These are phyloP conservation scores for Apeira syringaria DNA, from an alignment of 2,888 invertebrate species.

Conservation along the genomic window DNA sequence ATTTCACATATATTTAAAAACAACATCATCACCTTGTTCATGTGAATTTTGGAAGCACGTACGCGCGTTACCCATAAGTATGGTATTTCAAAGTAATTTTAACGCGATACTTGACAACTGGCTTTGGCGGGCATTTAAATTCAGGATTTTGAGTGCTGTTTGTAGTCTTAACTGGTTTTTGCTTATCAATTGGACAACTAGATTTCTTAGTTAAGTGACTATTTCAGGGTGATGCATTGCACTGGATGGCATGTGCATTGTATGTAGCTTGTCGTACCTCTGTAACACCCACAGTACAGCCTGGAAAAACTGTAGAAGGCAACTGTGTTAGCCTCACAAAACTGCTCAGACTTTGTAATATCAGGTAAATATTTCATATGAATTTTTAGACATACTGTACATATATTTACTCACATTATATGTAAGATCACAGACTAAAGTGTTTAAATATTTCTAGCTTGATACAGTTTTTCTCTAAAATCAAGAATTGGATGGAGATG, in stretches of 20 bases:
- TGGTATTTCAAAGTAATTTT: too few relatives aligned
- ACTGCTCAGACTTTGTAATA: constrained; percentile 93
- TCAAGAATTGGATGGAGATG: constrained; percentile 98
- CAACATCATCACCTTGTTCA: too few relatives aligned
- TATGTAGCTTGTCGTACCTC: constrained; percentile 94
- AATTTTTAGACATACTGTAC: not conserved
- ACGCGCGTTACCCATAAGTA: too few relatives aligned
- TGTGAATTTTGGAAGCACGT: too few relatives aligned
- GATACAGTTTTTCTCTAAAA: constrained; percentile 96
- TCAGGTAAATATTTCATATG: constrained; percentile 84
- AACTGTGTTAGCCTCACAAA: constrained; percentile 96
- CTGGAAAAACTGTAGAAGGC: constrained; percentile 90
- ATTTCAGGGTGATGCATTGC: constrained; percentile 92
- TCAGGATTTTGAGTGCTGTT: too few relatives aligned
- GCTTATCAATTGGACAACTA: too few relatives aligned
- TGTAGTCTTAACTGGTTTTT: too few relatives aligned
- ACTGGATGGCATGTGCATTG: constrained; percentile 97
- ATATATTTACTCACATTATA: not conserved
- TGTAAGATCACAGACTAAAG: too few relatives aligned
- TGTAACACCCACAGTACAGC: constrained; percentile 91
- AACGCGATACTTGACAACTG: too few relatives aligned
- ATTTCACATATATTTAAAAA: too few relatives aligned
- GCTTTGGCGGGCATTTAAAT: too few relatives aligned
- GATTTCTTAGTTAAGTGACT: too few relatives aligned
- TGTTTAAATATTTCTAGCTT: constrained; percentile 85